phyloP scores from a whole-genome alignment of 2,797 vertebrate species.

The Heteromormyrus szaboi region DNA sequence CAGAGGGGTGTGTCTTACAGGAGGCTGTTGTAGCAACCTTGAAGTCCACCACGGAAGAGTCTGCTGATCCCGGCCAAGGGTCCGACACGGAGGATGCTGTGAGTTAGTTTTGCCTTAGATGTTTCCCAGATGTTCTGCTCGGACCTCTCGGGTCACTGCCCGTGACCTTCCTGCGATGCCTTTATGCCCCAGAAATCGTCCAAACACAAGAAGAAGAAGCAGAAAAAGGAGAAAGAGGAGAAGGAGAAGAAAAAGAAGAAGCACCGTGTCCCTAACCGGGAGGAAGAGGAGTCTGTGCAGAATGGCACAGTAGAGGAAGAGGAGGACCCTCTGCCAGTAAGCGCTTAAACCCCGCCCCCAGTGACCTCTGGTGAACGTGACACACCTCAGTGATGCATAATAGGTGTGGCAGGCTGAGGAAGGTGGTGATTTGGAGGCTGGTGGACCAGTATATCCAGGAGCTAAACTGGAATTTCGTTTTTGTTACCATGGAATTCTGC shows the following conservation, averaged over 20 bases:
- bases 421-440: neutral
- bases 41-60: conserved; percentile 30
- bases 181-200: conserved; percentile 68
- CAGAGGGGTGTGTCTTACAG: conserved; percentile 43
- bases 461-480: neutral
- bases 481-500: neutral
- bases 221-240: conserved; percentile 85
- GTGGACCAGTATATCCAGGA: neutral
- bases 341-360: conserved; percentile 27
- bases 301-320: conserved; percentile 84
- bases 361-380: neutral
- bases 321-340: conserved; percentile 85
- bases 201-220: conserved; percentile 94
- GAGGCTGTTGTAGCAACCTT: conserved; percentile 39
- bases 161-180: neutral
- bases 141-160: neutral
- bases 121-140: neutral
- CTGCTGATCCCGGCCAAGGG: conserved; percentile 34
- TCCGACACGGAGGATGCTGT: conserved; percentile 63
- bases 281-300: conserved; percentile 63
- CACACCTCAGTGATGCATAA: neutral
- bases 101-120: conserved; percentile 34
- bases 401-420: neutral
- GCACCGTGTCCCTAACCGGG: conserved; percentile 59
- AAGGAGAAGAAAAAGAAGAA: conserved; percentile 71